Evolutionary conservation across 2,888 invertebrate species (phyloP).

Genomic region (Folsomia candida): DNA sequence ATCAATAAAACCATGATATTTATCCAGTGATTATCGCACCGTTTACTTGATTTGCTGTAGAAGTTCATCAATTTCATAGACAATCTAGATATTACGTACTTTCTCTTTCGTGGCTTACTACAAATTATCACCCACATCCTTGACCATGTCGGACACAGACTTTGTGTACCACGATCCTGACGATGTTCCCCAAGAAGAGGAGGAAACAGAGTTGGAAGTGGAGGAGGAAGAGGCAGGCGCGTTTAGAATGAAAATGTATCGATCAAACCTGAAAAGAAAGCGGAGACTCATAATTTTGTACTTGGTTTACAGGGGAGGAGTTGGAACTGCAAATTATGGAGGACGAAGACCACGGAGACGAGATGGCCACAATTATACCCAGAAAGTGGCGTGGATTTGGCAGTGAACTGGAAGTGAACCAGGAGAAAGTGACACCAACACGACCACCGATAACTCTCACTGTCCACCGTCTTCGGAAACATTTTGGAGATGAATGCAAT

Average conservation of each 20-base stretch:
- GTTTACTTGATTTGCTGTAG: no score
- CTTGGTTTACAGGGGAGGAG: no score
- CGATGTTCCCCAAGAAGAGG: neutral
- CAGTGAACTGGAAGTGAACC: conserved; percentile 47
- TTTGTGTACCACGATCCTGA: neutral
- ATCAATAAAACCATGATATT: no score
- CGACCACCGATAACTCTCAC: conserved; percentile 40
- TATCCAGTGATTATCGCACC: no score
- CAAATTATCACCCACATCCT: no score
- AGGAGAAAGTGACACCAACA: conserved; percentile 36
- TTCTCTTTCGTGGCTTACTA: no score
- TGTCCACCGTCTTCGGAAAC: conserved; percentile 25
- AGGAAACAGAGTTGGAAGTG: neutral
- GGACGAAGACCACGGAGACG: conserved; percentile 45
- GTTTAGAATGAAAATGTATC: neutral
- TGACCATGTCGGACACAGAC: neutral
- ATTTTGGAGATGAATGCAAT: conserved; percentile 30
- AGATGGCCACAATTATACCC: conserved; percentile 45
- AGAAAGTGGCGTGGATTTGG: conserved; percentile 46
- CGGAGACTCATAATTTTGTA: no score
- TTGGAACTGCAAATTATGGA: neutral
- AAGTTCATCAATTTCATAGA: no score
- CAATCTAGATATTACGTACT: no score
- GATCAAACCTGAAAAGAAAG: neutral
- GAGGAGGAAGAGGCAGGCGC: neutral